These are phyloP conservation scores for Lamellibrachia columna DNA, from an alignment of 2,888 invertebrate genomes.

Conservation along the genomic window DNA sequence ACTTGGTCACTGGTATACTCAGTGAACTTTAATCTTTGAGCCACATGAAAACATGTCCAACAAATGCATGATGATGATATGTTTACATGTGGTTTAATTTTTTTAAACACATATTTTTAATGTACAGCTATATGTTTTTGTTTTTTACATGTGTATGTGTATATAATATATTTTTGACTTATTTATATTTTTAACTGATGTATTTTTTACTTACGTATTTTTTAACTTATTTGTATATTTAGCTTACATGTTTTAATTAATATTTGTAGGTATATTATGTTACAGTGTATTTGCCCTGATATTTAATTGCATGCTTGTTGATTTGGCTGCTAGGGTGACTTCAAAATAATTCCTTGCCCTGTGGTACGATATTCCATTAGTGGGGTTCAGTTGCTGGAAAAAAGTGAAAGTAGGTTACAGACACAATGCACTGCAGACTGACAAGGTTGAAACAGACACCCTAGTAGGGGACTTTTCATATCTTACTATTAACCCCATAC, in stretches of 20 bases:
- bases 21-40: background rate
- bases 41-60: background rate
- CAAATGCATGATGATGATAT: background rate
- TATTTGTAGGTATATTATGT: background rate
- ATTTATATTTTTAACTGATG: no score
- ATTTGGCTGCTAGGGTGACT: background rate
- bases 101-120: no score
- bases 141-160: no score
- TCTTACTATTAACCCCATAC: constrained; percentile 9
- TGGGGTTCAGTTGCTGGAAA: background rate
- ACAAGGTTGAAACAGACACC: background rate
- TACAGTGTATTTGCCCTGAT: background rate
- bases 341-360: background rate
- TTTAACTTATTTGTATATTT: no score
- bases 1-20: no score
- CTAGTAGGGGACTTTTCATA: background rate
- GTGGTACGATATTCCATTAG: background rate
- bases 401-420: background rate
- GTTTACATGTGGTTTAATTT: no score
- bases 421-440: background rate
- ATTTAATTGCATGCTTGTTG: background rate
- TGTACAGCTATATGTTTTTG: no score
- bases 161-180: no score
- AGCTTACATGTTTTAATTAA: no score
- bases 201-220: no score